Percentiles rank a stretch among this genome's conserved stretches.
Conservation (phyloP, 2,888 invertebrate species). For the Patella depressa region DNA sequence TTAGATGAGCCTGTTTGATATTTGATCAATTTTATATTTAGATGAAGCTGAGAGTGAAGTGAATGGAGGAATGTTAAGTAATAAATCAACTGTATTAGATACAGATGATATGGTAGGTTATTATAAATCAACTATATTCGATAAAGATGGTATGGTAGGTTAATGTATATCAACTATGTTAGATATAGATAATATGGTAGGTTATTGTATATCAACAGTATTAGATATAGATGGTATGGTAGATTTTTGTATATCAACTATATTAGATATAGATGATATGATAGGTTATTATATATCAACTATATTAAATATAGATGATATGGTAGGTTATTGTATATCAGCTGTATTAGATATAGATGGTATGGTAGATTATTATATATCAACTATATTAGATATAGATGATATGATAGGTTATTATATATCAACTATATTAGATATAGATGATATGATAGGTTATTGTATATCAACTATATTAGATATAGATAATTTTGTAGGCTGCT, state of each 20-base stretch:
- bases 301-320: no score
- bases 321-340: no score
- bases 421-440: constrained; percentile 3
- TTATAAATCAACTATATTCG: no score
- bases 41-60: constrained; percentile 40
- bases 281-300: no score
- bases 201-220: no score
- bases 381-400: constrained; percentile 26
- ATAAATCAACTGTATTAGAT: constrained; percentile 31
- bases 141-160: not conserved
- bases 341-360: no score
- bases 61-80: constrained; percentile 23
- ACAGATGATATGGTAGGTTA: not conserved
- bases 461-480: not conserved
- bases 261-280: constrained; percentile 26
- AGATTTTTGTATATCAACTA: constrained; percentile 13
- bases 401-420: not conserved
- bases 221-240: no score
- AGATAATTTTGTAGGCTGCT: not conserved
- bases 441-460: not conserved
- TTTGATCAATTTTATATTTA: constrained; percentile 10
- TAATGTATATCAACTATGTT: no score
- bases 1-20: no score
- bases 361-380: constrained; percentile 16
- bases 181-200: no score